Evolutionary conservation across 2,797 vertebrate genomes (phyloP).

Genomic region (Cottoperca gobio): DNA sequence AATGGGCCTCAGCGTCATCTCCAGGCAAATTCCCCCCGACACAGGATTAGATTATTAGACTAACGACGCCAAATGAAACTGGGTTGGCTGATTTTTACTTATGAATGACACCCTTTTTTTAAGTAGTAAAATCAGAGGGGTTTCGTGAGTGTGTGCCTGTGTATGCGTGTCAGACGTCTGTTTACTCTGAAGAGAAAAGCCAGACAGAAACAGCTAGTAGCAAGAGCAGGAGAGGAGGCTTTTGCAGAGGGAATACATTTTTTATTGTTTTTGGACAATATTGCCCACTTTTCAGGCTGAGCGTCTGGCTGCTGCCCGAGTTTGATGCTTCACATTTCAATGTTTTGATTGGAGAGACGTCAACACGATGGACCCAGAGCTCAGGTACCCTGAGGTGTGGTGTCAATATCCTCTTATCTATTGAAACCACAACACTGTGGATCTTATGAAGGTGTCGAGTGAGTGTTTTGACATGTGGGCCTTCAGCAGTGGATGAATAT

Average conservation of each 20-base stretch:
- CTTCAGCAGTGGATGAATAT: not conserved
- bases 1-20: slow-evolving; percentile 27
- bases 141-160: slow-evolving; percentile 38
- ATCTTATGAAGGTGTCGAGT: not conserved
- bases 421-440: not conserved
- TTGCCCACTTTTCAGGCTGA: not conserved
- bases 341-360: slow-evolving; percentile 23
- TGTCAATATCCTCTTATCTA: slow-evolving; percentile 20
- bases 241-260: slow-evolving; percentile 11
- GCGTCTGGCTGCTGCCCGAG: not conserved
- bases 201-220: slow-evolving; percentile 39
- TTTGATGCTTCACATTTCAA: slow-evolving; percentile 7
- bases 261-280: slow-evolving; percentile 1
- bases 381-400: slow-evolving; percentile 76
- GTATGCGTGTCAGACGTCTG: slow-evolving; percentile 53
- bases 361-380: slow-evolving; percentile 71
- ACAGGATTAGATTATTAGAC: slow-evolving; percentile 59
- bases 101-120: slow-evolving; percentile 74
- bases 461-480: slow-evolving; percentile 18
- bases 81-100: slow-evolving; percentile 73
- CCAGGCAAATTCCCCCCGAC: slow-evolving; percentile 39
- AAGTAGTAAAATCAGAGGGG: slow-evolving; percentile 59
- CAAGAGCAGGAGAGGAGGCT: slow-evolving; percentile 23
- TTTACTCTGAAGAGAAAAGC: slow-evolving; percentile 64
- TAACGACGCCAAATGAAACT: slow-evolving; percentile 67